A percentile compares a stretch with the other conserved stretches of the same genome.
Conservation (phyloP, 2,797 vertebrate species). For the Tangara arthus region DNA sequence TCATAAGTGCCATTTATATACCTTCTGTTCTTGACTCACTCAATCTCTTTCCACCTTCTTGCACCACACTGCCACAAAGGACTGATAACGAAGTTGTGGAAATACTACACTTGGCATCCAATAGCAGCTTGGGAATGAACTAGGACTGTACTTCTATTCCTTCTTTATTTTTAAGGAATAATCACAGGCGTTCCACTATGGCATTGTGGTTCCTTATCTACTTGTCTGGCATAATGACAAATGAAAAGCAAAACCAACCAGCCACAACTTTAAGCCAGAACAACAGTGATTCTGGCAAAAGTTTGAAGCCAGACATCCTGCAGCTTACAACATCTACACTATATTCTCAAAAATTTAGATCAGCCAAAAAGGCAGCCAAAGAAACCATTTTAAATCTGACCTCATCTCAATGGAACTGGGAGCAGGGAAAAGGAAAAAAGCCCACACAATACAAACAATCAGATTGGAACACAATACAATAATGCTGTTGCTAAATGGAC, state of each 20-base stretch:
- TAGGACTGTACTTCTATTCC: neutral
- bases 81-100: neutral
- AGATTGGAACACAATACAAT: neutral
- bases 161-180: neutral
- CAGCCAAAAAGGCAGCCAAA: neutral
- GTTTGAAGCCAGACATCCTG: neutral
- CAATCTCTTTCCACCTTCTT: neutral
- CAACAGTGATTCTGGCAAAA: neutral
- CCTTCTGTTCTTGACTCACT: neutral
- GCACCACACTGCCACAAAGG: neutral
- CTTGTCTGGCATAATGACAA: neutral
- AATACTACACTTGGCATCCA: neutral
- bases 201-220: neutral
- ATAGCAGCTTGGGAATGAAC: neutral
- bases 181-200: neutral
- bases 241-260: neutral
- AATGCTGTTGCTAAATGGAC: neutral
- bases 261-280: neutral
- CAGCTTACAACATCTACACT: neutral
- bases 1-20: neutral
- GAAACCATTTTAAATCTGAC: neutral
- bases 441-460: neutral
- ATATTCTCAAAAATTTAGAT: neutral
- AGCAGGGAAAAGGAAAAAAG: rapidly evolving
- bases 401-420: neutral